Evolutionary conservation across 1,140 invertebrate genomes (phyloP), one percentile per base, ranked within the genome.

Genomic region (Dinothrombium tinctorium): DNA sequence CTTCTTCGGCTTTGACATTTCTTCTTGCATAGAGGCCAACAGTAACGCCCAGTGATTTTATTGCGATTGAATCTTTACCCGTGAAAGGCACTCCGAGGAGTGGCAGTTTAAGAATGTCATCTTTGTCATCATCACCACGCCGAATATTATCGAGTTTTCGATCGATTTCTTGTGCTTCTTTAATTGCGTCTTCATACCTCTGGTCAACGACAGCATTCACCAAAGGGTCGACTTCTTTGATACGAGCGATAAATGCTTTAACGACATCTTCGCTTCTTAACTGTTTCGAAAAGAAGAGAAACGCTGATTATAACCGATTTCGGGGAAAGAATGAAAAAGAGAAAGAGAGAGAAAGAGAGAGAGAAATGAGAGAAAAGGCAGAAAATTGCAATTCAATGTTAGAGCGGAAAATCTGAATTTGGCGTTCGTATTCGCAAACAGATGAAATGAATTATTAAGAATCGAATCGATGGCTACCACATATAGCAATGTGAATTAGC

Each of bases 191-290:
- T 35, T 74, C 66, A 51, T 76, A 83, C 14, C 78, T 65, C 43
- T 77, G 60, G 43, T 78, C 75, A 1, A 78, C 72, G 2, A 82
- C 66, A 46, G 73, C 78, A 55, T 86, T 89, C 12, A 86, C 54
- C 25, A 72, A 55, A 2, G 73, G 71, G 58, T 87, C 82, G 11
- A 84, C 68, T 49, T 77, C 71, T 51, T 69, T 67, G 46, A 82
- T 76, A 44, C 82, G 67, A n/a, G 67, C 63, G 25, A 87, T 35
- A 17, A 41, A 45, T 12, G 37, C 64, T 41, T 46, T 21, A 19
- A 46, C 44, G 5, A 83, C 53, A 44, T 67, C 54, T 46, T 71
- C 61, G 4, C 50, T 50, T 29, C 38, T 46, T 3, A 46, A 12
- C 17, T 36, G 12, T 29, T 9, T 9, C 55, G 22, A 38, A 41